A percentile compares a stretch with the other conserved stretches of the same genome.
These are phyloP conservation scores for Eurois occulta DNA, from an alignment of 2,888 invertebrate species.

Conservation along the genomic window DNA sequence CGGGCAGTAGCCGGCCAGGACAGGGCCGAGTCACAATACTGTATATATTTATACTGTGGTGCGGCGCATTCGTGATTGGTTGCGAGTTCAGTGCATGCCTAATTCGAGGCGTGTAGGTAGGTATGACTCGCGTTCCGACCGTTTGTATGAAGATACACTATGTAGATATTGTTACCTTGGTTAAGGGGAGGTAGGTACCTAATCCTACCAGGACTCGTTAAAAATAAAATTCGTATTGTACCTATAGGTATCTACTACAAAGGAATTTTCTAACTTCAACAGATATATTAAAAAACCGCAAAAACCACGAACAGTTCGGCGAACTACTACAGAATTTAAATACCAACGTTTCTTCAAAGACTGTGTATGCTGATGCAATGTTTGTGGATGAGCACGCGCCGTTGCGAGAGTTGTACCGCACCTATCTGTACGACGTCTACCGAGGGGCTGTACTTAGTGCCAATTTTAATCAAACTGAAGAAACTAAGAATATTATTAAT, in stretches of 20 bases:
- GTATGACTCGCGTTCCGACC: too few relatives aligned
- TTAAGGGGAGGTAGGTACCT: too few relatives aligned
- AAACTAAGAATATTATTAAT: constrained; percentile 88
- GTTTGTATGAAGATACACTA: too few relatives aligned
- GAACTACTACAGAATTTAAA: constrained; percentile 82
- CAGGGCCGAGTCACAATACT: too few relatives aligned
- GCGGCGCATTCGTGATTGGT: too few relatives aligned
- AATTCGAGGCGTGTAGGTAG: too few relatives aligned
- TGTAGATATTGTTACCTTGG: too few relatives aligned
- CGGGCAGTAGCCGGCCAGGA: too few relatives aligned
- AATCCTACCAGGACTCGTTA: background rate
- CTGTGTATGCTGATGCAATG: constrained; percentile 90
- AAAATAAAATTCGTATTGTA: background rate
- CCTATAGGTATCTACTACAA: background rate
- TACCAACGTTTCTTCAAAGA: constrained; percentile 75
- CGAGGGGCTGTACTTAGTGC: constrained; percentile 89
- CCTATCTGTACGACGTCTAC: constrained; percentile 90
- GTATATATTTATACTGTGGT: too few relatives aligned
- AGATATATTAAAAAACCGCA: constrained; percentile 79
- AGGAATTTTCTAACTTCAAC: constrained; percentile 45
- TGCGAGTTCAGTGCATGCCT: too few relatives aligned
- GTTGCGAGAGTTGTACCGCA: constrained; percentile 89
- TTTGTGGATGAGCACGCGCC: constrained; percentile 90
- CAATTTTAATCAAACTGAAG: constrained; percentile 86
- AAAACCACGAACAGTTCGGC: constrained; percentile 89